A percentile compares a stretch with the other conserved stretches of the same genome.
Evolutionary conservation across 2,797 vertebrate species (phyloP).

Genomic region (Phoxinus dragarum): DNA sequence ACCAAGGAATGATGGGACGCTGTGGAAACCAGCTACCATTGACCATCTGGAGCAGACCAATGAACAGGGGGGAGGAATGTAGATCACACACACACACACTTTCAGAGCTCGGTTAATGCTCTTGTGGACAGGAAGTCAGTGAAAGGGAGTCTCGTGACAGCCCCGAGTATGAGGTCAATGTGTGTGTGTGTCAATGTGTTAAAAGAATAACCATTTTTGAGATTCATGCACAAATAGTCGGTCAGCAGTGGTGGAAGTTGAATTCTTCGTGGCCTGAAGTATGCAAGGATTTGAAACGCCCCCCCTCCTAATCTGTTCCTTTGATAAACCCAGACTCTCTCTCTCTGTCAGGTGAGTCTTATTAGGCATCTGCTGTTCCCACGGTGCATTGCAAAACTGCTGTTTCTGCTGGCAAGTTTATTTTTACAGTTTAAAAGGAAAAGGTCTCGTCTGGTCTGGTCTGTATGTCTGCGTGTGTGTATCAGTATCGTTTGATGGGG

Average conservation of each 20-base stretch:
- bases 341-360: conserved; percentile 2
- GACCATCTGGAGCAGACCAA: conserved; percentile 32
- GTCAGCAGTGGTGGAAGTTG: background rate
- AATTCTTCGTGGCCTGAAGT: background rate
- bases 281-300: background rate
- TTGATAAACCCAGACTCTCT: background rate
- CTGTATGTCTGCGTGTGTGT: too few relatives aligned
- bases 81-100: conserved; percentile 26
- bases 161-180: background rate
- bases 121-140: conserved; percentile 26
- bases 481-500: background rate
- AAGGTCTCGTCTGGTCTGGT: too few relatives aligned
- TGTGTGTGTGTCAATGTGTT: conserved; percentile 4
- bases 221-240: background rate
- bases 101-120: conserved; percentile 36
- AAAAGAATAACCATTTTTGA: conserved; percentile 13
- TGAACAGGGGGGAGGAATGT: conserved; percentile 8
- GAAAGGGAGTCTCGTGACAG: conserved; percentile 17
- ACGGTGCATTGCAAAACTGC: background rate
- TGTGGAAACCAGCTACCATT: conserved; percentile 16
- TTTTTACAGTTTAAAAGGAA: conserved; percentile 4
- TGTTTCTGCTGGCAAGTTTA: conserved; percentile 9
- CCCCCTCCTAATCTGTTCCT: background rate
- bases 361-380: background rate
- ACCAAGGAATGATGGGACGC: background rate